Base-by-base conservation (phyloP, 2,888 invertebrate genomes). In the Phanerotoma sp. region DNA sequence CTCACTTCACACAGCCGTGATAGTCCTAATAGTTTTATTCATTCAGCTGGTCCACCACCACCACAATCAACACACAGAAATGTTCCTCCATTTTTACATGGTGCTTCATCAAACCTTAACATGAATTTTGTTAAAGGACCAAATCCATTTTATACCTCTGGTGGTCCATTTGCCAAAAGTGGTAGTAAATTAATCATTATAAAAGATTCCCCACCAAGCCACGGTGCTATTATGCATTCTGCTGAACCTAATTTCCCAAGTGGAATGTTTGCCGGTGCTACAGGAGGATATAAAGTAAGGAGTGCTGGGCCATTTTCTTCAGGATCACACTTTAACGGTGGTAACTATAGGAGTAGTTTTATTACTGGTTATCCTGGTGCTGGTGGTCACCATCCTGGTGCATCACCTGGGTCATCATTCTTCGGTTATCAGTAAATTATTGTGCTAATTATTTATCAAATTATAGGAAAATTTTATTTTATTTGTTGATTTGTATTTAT, bases 111-210 rank as follows among this genome's bases (percentile, higher is more conserved):
- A 2, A 60, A 56, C 45, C 48, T 44, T n/a, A 56, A 49, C 4
- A 50, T 59, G 3, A 63, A 56, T 41, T 69, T 67, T 35, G 44
- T 66, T 5, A 64, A 63, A 18, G 64, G 61, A 6, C 66, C 66
- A 9, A 60, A 61, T 3, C 22, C 58, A 48, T 70, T 68, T 15
- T 60, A 62, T 16, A 32, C 65, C n/a, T n/a, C n/a, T n/a, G n/a
- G n/a, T 6, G 58, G 60, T 40, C 30, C 60, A 40, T 67, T 62
- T 45, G 46, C 63, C n/a, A 65, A 68, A 13, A 64, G 63, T 16
- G 56, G 60, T 13, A 66, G 66, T 7, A 73, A 72, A 56, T 57
- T 68, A 5, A 59, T 68, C 15, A 32, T 67, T 22, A 60, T 73
- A 13, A 73, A 73, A 49, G 67, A 70, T 20, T 55, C 47, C 44